Evolutionary conservation across 2,888 invertebrate genomes (phyloP).

Genomic region (Caenorhabditis doughertyi): DNA sequence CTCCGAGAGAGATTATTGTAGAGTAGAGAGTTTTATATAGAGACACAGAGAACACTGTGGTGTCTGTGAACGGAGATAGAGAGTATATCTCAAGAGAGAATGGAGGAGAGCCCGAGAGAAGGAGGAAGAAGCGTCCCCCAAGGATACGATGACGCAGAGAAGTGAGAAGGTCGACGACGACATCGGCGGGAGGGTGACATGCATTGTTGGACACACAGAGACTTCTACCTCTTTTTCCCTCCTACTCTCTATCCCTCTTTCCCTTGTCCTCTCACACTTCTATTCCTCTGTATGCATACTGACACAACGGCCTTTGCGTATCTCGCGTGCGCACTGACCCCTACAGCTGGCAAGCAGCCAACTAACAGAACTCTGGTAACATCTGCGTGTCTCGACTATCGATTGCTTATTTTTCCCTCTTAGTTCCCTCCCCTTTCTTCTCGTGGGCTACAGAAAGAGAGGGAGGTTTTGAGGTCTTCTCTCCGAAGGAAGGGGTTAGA

Average conservation of each 20-base stretch:
- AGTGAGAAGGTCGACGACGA: constrained; percentile 35
- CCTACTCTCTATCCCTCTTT: constrained; percentile 21
- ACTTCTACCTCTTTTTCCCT: constrained; percentile 26
- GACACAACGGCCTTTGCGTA: constrained; percentile 50
- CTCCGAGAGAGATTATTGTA: constrained; percentile 28
- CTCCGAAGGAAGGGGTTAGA: constrained; percentile 36
- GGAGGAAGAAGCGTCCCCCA: constrained; percentile 35
- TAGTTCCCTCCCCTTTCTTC: constrained; percentile 16
- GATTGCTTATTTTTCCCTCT: constrained; percentile 46
- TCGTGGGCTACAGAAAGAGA: constrained; percentile 16
- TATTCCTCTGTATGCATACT: constrained; percentile 56
- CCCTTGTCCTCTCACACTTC: constrained; percentile 12
- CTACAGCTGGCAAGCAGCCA: constrained; percentile 62
- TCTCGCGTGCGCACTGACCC: constrained; percentile 51
- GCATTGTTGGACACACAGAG: constrained; percentile 61
- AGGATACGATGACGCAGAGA: constrained; percentile 36
- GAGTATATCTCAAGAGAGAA: constrained; percentile 24
- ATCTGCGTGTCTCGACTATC: constrained; percentile 48
- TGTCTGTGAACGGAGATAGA: constrained; percentile 37
- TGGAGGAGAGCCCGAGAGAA: constrained; percentile 30
- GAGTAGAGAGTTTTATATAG: constrained; percentile 27
- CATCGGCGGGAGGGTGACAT: constrained; percentile 44
- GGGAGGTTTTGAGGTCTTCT: constrained; percentile 18
- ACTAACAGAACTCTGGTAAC: constrained; percentile 42
- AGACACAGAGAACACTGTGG: constrained; percentile 45